Evolutionary conservation across 2,888 invertebrate genomes (phyloP), one percentile per base, ranked within the genome.

Genomic region (Copidosoma aretas): DNA sequence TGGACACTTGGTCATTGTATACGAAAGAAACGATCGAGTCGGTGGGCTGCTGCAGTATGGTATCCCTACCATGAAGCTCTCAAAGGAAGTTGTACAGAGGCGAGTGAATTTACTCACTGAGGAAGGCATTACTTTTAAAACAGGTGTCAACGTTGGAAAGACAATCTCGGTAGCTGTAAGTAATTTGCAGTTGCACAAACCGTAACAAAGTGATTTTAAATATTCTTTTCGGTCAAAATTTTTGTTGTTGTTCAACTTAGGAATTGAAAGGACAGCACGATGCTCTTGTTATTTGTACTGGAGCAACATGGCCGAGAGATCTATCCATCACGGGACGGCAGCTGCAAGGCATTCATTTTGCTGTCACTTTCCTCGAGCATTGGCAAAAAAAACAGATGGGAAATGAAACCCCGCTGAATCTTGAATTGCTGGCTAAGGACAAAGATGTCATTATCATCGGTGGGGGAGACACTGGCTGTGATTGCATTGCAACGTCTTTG

Each of bases 51-150:
- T 99, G 59, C 95, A 97, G 81, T 99, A 99, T 84, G 99, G 99
- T 68, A 99, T 99, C 82, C 99, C 99, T 19, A 96, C 95, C 10
- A 99, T 99, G 98, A 99, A 99, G 86, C 87, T 99, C 14, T 92
- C 94, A 80, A 99, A 98, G 85, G 89, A 92, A 71, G 95, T 97
- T 64, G 97, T 99, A 0, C 93, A 94, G 78, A 86, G 98, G 10
- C 88, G 99, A 69, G 89, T 98, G 1, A 89, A 91, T 72, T 87
- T 99, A 59, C 87, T 99, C 86, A 88, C 90, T 15, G 92, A 90
- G 0, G 98, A 99, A 84, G 98, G 98, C 24, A 90, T 97, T 71
- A 85, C 84, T 2, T 99, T 99, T 86, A 93, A 94, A 81, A 93
- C 94, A 57, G 93, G 93, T 80, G 89, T 93, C 25, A 91, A 96